Evolutionary conservation across 2,113 vertebrate species (phyloP), one percentile per base, ranked within the genome.

Genomic region (Xyliphius kryptos): DNA sequence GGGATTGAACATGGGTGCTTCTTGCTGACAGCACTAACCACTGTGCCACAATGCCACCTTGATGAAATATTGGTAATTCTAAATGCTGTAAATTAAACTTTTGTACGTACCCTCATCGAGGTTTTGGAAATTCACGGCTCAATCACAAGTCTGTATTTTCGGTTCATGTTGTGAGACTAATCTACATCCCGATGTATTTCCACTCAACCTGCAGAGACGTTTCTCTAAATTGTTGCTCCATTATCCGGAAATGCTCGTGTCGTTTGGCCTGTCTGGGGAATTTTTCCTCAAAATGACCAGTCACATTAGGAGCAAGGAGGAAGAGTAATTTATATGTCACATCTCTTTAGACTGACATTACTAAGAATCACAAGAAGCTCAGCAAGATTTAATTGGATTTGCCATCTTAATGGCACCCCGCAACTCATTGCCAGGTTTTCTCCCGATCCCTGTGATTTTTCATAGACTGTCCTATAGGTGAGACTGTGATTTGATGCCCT

Each of bases 311-410:
- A 61, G 73, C 74, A 72, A 79, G 77, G 77, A 83, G 82, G 80
- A 72, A 79, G 82, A 84, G 82, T 84, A 81, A 86, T 87, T 84
- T 81, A 76, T 48, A 70, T 87, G 86, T 87, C 86, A 84, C 75
- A 82, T 83, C 82, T 76, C 74, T 83, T 87, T 86, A 87, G 82
- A 73, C 67, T 66, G 48, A 81, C 76, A 80, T 80, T 76, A n/a
- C 71, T 80, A 77, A 83, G 75, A 77, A 77, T 82, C 72, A 66
- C 73, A 67, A n/a, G 77, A 85, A 79, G 82, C 66, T 70, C 77
- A 74, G 76, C 69, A 74, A 82, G 82, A 81, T 81, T 77, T 77
- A 81, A 87, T 87, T 81, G 82, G 77, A 83, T 85, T 85, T 81
- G 82, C 83, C 80, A 83, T 85, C 81, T 86, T 85, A 87, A 84